Evolutionary conservation across 1,140 invertebrate genomes (phyloP), one percentile per base, ranked within the genome.

Genomic region (Drosophila persimilis): DNA sequence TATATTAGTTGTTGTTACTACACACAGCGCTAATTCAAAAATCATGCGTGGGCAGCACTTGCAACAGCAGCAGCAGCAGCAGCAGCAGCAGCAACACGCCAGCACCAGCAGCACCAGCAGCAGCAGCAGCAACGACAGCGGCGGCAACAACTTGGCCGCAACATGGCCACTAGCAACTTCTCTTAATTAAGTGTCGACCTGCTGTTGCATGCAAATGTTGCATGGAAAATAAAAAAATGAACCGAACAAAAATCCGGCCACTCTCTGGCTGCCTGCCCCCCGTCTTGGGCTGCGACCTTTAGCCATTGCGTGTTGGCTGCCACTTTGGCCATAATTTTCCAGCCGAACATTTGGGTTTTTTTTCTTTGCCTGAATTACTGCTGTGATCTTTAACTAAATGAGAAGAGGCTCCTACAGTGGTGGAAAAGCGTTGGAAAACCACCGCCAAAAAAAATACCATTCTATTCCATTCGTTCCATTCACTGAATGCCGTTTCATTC

Each of bases 181-280:
- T 74, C 83, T 86, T 86, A 86, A 86, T 86, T 86, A 86, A 86
- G 83, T 81, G 83, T 83, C 81, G 83, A 85, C 83, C 80, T 84
- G 80, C 60, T 77, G 77, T 62, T 80, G 77, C 66, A 70, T 70
- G 66, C 66, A 70, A 70, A 70, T 70, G 35, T 39, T 39, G 35
- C 35, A 39, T 39, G 52, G 9, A 48, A 31, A 52, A 20, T 17
- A 47, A 29, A 59, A 59, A 59, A 47, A 52, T 56, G 20, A 31
- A n/a, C 24, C 24, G 47, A 45, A 45, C 46, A 51, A 52, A 41
- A 61, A 77, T 29, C 39, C 31, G 43, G 46, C 51, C 31, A 44
- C 47, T 31, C 35, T 48, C 43, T 26, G 43, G 60, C 39, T 54
- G 46, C 41, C 17, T 20, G 43, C 3, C 17, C 39, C 13, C 13